phyloP scores from a whole-genome alignment of 2,797 vertebrate species.

The Coranthus polyacanthus region DNA sequence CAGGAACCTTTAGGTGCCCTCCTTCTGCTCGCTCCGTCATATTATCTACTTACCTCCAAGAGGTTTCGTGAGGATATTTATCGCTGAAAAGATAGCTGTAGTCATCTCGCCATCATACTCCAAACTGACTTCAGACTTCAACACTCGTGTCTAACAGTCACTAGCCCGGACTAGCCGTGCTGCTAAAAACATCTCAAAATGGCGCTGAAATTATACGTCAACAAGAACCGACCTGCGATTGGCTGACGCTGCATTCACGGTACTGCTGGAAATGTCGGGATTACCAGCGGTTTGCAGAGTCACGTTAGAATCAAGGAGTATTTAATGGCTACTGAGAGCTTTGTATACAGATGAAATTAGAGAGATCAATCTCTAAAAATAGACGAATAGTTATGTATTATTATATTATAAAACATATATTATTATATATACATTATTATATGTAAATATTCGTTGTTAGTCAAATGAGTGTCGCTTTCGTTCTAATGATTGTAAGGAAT shows the following conservation, averaged over 20 bases:
- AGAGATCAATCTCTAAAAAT: no score
- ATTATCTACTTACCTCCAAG: constrained; percentile 61
- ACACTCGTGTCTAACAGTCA: not conserved
- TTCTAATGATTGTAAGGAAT: no score
- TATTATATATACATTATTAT: no score
- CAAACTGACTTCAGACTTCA: not conserved
- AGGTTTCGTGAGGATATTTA: constrained; percentile 71
- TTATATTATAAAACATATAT: no score
- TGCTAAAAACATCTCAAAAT: constrained; percentile 9
- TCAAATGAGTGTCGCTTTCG: no score
- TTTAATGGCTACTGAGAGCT: no score
- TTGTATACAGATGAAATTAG: no score
- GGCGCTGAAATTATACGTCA: constrained; percentile 67
- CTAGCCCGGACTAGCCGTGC: not conserved
- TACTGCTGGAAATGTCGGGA: not conserved
- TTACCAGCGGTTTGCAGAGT: no score
- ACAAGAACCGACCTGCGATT: constrained; percentile 1
- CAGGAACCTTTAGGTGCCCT: not conserved
- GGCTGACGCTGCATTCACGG: constrained; percentile 7
- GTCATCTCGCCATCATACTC: constrained; percentile 59
- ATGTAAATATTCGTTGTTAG: no score
- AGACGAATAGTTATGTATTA: no score
- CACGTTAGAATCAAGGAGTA: no score
- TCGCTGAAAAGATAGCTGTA: constrained; percentile 58
- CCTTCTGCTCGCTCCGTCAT: not conserved